These are phyloP conservation scores for Rhynchotus rufescens DNA, from an alignment of 2,797 vertebrate genomes.

Conservation along the genomic window DNA sequence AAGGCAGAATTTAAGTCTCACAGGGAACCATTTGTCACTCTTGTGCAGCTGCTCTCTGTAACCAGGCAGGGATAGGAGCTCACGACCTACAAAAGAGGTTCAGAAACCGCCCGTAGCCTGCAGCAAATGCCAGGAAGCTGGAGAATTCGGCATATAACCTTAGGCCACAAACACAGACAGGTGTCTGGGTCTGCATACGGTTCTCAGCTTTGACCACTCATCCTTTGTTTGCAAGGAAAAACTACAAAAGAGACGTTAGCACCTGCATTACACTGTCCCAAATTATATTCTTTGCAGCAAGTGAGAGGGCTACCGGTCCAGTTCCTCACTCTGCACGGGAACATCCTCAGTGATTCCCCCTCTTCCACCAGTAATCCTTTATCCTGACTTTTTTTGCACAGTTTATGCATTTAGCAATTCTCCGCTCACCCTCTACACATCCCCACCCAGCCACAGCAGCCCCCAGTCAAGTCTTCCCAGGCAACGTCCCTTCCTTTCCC, in stretches of 20 bases:
- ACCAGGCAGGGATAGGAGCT: background rate
- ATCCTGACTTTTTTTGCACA: background rate
- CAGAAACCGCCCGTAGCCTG: background rate
- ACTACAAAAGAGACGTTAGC: background rate
- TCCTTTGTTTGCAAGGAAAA: background rate
- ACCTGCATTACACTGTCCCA: background rate
- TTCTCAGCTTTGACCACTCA: background rate
- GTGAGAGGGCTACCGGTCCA: background rate
- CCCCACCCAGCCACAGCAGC: background rate
- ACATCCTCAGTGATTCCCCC: background rate
- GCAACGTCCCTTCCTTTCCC: background rate
- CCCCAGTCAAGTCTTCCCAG: background rate
- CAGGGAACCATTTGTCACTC: background rate
- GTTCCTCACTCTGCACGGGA: background rate
- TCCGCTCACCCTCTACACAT: background rate
- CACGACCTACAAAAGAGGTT: background rate
- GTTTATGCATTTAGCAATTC: background rate
- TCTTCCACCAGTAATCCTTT: background rate
- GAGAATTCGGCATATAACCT: background rate
- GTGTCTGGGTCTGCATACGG: background rate
- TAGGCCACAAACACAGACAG: background rate
- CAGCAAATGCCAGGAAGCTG: background rate
- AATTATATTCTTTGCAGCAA: background rate
- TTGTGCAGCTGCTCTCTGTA: background rate
- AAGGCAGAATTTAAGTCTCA: background rate